phyloP scores from a whole-genome alignment of 2,888 invertebrate genomes.

The Archips xylosteana region DNA sequence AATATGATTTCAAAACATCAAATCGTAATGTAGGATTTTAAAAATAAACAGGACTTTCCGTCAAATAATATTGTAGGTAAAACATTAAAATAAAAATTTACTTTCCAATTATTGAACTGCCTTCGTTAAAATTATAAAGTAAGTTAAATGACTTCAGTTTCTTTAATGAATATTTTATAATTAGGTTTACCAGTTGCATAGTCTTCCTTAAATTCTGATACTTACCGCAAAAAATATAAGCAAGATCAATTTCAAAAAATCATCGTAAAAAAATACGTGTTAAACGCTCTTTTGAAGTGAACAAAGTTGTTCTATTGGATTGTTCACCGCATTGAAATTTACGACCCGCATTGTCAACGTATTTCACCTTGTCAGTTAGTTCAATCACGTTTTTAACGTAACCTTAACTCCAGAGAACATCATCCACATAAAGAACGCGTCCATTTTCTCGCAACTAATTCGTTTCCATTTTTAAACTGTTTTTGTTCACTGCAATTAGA shows the following conservation, averaged over 20 bases:
- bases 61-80: too few relatives aligned
- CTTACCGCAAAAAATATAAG: too few relatives aligned
- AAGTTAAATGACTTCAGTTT: too few relatives aligned
- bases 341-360: not conserved
- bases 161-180: too few relatives aligned
- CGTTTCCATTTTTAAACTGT: constrained; percentile 40
- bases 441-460: constrained; percentile 29
- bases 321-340: not conserved
- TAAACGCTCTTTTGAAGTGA: not conserved
- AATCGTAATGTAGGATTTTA: constrained; percentile 25
- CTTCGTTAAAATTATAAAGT: too few relatives aligned
- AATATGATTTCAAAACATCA: constrained; percentile 36
- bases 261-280: too few relatives aligned
- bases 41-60: constrained; percentile 23
- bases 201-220: too few relatives aligned
- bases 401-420: not conserved
- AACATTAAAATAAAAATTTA: too few relatives aligned
- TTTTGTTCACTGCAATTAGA: constrained; percentile 35
- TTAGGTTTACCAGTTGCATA: too few relatives aligned
- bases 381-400: constrained; percentile 2
- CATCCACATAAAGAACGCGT: constrained; percentile 26
- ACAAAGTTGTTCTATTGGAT: not conserved
- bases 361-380: not conserved
- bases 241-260: too few relatives aligned
- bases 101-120: too few relatives aligned